Percentiles rank a stretch among this genome's conserved stretches.
Conservation (phyloP, 2,888 invertebrate genomes). For the Dromius quadrimaculatus region DNA sequence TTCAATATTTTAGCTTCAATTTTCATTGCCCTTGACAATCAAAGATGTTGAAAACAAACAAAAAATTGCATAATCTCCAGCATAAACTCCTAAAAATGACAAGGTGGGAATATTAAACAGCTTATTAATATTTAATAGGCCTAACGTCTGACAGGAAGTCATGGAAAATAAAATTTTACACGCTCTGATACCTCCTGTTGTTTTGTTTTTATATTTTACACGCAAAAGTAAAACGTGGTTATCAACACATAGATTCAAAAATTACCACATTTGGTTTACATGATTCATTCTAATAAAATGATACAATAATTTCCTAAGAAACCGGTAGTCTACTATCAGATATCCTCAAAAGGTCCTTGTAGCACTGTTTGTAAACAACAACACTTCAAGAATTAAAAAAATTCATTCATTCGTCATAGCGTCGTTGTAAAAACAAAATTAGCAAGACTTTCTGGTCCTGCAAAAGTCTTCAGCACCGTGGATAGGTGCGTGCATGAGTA, state of each 20-base stretch:
- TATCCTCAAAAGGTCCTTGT: not conserved
- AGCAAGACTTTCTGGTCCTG: conserved; percentile 2
- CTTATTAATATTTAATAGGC: not conserved
- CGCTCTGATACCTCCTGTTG: not conserved
- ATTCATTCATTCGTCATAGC: conserved; percentile 4
- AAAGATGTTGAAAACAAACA: conserved; percentile 11
- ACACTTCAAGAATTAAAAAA: not conserved
- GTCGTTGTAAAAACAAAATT: conserved; percentile 4
- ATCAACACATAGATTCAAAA: not conserved
- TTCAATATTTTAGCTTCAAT: not conserved
- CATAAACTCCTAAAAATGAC: not conserved
- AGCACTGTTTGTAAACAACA: not conserved
- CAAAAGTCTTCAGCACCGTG: not conserved
- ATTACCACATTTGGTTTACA: not conserved
- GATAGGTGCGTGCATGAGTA: not conserved
- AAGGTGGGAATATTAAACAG: not conserved
- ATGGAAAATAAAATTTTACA: not conserved
- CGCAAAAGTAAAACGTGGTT: conserved; percentile 1
- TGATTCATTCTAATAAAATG: not conserved
- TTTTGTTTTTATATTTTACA: not conserved
- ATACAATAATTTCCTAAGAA: too few relatives aligned
- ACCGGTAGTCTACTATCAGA: not conserved
- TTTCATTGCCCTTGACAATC: conserved; percentile 34
- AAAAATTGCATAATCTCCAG: conserved; percentile 25
- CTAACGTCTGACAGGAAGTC: not conserved